Percentiles rank a stretch among this genome's conserved stretches.
Evolutionary conservation across 2,797 vertebrate genomes (phyloP).

Genomic region (Protosalanx chinensis): DNA sequence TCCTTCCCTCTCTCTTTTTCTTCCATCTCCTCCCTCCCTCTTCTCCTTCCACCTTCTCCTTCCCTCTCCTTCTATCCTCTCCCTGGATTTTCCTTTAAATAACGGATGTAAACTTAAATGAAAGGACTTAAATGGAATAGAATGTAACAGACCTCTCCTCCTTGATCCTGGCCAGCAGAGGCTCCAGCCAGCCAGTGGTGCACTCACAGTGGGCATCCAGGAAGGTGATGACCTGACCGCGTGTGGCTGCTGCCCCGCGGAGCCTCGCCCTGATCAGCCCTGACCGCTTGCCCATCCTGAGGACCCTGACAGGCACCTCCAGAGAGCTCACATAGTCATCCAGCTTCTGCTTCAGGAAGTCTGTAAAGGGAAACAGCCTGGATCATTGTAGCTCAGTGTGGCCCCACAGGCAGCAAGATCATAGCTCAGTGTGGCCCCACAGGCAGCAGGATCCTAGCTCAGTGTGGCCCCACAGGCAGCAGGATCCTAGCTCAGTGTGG

Average conservation of each 20-base stretch:
- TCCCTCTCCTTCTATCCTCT: too few species aligned
- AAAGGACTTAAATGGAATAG: too few species aligned
- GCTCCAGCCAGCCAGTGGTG: constrained; percentile 92
- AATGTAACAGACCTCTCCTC: constrained; percentile 83
- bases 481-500: too few species aligned
- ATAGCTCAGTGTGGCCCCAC: too few species aligned
- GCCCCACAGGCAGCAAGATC: too few species aligned
- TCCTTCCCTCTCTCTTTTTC: not conserved
- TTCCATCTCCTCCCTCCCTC: too few species aligned
- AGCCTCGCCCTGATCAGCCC: constrained; percentile 92
- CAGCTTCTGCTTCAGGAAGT: constrained; percentile 87
- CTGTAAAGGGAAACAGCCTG: constrained; percentile 57
- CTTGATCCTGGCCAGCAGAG: constrained; percentile 88
- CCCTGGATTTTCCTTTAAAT: too few species aligned
- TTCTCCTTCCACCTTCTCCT: too few species aligned
- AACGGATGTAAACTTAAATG: too few species aligned
- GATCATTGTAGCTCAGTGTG: too few species aligned
- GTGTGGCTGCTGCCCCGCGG: constrained; percentile 86
- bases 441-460: too few species aligned
- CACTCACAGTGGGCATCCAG: constrained; percentile 98
- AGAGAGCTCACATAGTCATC: constrained; percentile 84
- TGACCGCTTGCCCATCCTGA: constrained; percentile 93
- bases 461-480: too few species aligned
- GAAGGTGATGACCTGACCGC: constrained; percentile 94
- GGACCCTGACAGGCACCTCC: constrained; percentile 82